Evolutionary conservation across 2,888 invertebrate genomes (phyloP), one percentile per base, ranked within the genome.

Genomic region (Caenorhabditis sp.): DNA sequence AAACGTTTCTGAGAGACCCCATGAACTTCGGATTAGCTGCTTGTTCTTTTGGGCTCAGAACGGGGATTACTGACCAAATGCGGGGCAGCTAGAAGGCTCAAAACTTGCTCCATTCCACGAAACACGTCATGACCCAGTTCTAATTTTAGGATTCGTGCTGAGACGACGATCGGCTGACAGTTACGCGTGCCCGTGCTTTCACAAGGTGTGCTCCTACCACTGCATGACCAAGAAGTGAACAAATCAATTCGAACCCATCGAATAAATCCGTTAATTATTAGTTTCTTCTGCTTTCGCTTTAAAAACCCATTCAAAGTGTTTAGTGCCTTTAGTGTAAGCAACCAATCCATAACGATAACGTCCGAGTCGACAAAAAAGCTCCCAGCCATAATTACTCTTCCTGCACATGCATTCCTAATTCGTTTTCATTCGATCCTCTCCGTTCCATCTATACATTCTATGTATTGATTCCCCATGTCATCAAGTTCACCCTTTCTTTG

Each of bases 181-280:
- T 38, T 80, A 69, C 38, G 49, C 54, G 7, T 84, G 84, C 64
- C 80, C 76, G 28, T 84, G 84, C 59, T 61, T 68, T 12, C 80
- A 80, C 74, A 84, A 84, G 28, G 72, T 84, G 22, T 84, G 84
- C 76, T 70, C 84, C 24, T 74, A 63, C 14, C 77, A 82, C 24
- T 82, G 82, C 66, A 73, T 82, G 76, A 82, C 61, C 19, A 77
- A 77, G 54, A 69, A 77, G 58, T 26, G 24, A 66, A 22, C 7
- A 54, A 44, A 56, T n/a, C 69, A 51, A 63, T 49, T 56, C 66
- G 47, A 47, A 26, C n/a, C n/a, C n/a, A n/a, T 63, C 47, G 19
- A 51, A 63, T 66, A 66, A 64, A 75, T 56, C 74, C 35, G 68
- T 68, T 69, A 47, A 70, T 31, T 54, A n/a, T 41, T 54, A 56